Base-by-base conservation (phyloP, 2,113 vertebrate genomes). In the Pao palembangensis region DNA sequence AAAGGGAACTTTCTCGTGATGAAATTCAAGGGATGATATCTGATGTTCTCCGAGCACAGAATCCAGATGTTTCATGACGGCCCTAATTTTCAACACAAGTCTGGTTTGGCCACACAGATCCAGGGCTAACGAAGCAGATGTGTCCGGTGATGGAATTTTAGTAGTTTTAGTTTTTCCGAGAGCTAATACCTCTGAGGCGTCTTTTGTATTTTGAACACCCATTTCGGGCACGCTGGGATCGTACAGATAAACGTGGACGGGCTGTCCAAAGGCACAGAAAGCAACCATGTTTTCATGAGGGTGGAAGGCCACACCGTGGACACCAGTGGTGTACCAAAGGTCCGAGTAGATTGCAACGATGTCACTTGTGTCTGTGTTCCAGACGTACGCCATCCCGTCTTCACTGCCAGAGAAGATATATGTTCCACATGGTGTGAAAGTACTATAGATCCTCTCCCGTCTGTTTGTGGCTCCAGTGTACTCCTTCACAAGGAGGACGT, bases 351-450 rank as follows among this genome's bases (percentile, higher is more conserved):
- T 78, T 0, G 95, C 95, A 42, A 98, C 93, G 64, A 95, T 95
- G 85, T 98, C 95, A 54, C 97, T 96, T 66, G 96, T 98, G 85
- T 98, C 94, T 49, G 93, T 88, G 69, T 98, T 98, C 97, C 97
- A 99, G 59, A 98, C 96, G 58, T 96, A 98, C 0, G 93, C 94
- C 79, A 92, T 87, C 43, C 96, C 94, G 69, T 98, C 96, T 83
- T 99, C 97, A 67, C 97, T 99, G 48, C 97, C 96, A 46, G 96
- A 94, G 85, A 98, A 94, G 0, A 99, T 90, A 72, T 95, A 98
- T 0, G 87, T 95, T 23, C 97, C 96, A 72, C 96, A 99, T 0
- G 97, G 95, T 0, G 94, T 95, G 75, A 98, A 90, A 18, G 94
- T 94, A 84, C 97, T 98, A 54, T 89, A 92, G 80, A 99, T 94